phyloP scores from a whole-genome alignment of 2,888 invertebrate species.

The Raillietiella orientalis region DNA sequence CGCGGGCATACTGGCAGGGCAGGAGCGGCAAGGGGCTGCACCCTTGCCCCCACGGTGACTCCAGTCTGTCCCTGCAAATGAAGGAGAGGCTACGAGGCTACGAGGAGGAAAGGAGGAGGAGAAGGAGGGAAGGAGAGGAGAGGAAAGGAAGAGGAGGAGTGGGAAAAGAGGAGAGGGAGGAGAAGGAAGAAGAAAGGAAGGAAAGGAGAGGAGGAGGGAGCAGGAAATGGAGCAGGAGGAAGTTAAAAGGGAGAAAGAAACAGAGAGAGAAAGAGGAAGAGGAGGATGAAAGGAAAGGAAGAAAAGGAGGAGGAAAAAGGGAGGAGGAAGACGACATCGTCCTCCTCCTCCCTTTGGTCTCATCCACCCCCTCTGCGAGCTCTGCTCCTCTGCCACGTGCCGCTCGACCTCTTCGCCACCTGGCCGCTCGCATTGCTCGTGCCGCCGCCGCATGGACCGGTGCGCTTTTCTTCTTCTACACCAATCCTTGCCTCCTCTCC shows the following conservation, averaged over 20 bases:
- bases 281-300: neutral
- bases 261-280: too few relatives aligned
- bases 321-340: neutral
- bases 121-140: conserved; percentile 1
- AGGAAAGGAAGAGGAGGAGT: conserved; percentile 3
- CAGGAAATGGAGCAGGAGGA: neutral
- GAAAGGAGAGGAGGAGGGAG: conserved; percentile 1
- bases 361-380: neutral
- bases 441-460: neutral
- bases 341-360: neutral
- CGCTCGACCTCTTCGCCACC: too few relatives aligned
- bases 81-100: too few relatives aligned
- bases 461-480: too few relatives aligned
- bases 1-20: too few relatives aligned
- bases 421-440: too few relatives aligned
- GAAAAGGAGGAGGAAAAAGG: neutral
- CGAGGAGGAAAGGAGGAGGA: too few relatives aligned
- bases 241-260: too few relatives aligned
- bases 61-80: too few relatives aligned
- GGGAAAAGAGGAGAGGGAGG: conserved; percentile 4
- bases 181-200: conserved; percentile 4
- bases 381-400: neutral
- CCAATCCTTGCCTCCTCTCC: too few relatives aligned
- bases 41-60: too few relatives aligned
- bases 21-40: too few relatives aligned